Evolutionary conservation across 1,140 invertebrate species (phyloP).

Genomic region (Drosophila sproati): DNA sequence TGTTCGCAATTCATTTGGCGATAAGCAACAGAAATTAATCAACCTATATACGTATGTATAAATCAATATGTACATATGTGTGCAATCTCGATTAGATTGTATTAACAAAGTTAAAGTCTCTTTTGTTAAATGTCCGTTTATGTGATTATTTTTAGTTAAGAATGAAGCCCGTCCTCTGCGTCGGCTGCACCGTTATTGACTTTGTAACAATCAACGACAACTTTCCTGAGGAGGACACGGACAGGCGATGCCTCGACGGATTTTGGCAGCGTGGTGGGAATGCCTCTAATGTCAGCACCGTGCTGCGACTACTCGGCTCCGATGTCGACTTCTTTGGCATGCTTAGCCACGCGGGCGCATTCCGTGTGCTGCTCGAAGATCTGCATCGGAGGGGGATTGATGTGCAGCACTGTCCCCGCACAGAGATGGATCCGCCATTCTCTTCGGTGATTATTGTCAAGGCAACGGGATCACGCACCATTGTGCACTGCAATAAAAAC

Average conservation of each 20-base stretch:
- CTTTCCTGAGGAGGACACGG: conserved; percentile 86
- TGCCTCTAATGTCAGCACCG: conserved; percentile 89
- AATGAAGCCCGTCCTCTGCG: conserved; percentile 67
- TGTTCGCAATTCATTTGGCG: not conserved
- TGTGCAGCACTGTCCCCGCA: conserved; percentile 85
- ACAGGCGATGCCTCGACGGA: conserved; percentile 86
- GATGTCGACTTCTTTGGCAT: conserved; percentile 87
- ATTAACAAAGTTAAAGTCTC: conserved; percentile 20
- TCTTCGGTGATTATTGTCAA: conserved; percentile 86
- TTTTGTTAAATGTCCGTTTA: not conserved
- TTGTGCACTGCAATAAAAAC: conserved; percentile 88
- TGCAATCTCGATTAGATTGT: conserved; percentile 42
- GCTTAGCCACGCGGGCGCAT: conserved; percentile 84
- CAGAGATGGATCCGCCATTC: conserved; percentile 84
- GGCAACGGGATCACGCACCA: conserved; percentile 87
- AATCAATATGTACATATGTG: not conserved
- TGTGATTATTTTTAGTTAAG: not conserved
- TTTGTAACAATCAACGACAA: conserved; percentile 85
- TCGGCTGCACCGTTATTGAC: conserved; percentile 86
- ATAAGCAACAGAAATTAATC: conserved; percentile 11
- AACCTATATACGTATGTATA: not conserved
- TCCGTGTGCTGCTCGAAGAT: conserved; percentile 87
- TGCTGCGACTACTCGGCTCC: conserved; percentile 87
- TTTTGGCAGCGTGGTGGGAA: conserved; percentile 90
- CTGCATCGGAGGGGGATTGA: conserved; percentile 86